A percentile compares a stretch with the other conserved stretches of the same genome.
These are phyloP conservation scores for Dryobota labecula DNA, from an alignment of 2,888 invertebrate species.

Conservation along the genomic window DNA sequence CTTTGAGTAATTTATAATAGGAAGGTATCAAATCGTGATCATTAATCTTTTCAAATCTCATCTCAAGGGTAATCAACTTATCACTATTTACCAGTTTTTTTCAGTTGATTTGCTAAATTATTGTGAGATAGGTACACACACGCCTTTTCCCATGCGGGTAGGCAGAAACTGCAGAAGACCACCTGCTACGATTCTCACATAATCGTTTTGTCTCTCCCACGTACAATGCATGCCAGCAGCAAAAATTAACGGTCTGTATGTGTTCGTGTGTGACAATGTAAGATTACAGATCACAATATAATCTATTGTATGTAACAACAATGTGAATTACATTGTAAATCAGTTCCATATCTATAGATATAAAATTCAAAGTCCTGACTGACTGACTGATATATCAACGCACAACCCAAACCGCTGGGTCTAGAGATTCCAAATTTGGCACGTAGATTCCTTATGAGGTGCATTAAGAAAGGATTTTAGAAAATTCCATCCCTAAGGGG, in stretches of 20 bases:
- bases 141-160: not conserved
- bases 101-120: not conserved
- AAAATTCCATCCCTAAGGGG: too few species aligned
- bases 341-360: not conserved
- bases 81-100: not conserved
- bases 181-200: not conserved
- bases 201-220: not conserved
- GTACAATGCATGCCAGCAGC: not conserved
- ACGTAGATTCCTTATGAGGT: too few species aligned
- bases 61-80: not conserved
- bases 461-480: too few species aligned
- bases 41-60: not conserved
- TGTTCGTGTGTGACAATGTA: not conserved
- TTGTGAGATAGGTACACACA: not conserved
- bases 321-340: conserved; percentile 9
- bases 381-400: too few species aligned
- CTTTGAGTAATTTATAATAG: not conserved
- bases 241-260: conserved; percentile 2
- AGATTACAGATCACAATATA: not conserved
- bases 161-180: not conserved
- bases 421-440: too few species aligned
- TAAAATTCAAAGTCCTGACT: too few species aligned
- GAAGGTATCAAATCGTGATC: not conserved
- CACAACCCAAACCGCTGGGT: too few species aligned
- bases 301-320: not conserved